Evolutionary conservation across 2,797 vertebrate species (phyloP).

Genomic region (Heliangelus exortis): DNA sequence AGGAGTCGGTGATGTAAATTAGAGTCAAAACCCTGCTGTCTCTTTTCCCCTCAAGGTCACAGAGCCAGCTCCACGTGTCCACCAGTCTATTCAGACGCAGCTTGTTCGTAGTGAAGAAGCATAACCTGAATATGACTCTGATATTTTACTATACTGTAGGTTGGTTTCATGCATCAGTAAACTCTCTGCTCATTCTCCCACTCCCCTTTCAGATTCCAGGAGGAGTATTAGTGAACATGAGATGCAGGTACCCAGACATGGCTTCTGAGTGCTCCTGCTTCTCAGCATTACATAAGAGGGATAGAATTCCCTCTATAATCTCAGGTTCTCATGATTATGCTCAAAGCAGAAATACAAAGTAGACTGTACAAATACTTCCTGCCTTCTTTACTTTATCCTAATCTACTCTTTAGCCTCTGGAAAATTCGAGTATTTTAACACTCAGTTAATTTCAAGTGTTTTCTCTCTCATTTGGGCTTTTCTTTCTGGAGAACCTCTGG

Average conservation of each 20-base stretch:
- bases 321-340: not conserved
- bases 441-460: not conserved
- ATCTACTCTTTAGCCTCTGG: not conserved
- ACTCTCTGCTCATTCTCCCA: not conserved
- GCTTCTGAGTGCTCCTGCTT: not conserved
- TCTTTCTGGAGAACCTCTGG: not conserved
- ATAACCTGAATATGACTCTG: not conserved
- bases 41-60: not conserved
- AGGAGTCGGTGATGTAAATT: constrained; percentile 44
- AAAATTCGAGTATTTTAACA: not conserved
- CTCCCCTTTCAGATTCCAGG: not conserved
- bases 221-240: not conserved
- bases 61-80: not conserved
- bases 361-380: not conserved
- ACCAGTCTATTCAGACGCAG: not conserved
- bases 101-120: not conserved
- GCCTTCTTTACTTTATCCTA: not conserved
- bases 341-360: not conserved
- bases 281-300: not conserved
- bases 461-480: not conserved
- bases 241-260: not conserved
- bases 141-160: not conserved
- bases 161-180: not conserved
- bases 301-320: not conserved
- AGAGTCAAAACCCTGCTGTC: constrained; percentile 14